Base-by-base conservation (phyloP, 2,888 invertebrate genomes). In the Nomada ferruginata region DNA sequence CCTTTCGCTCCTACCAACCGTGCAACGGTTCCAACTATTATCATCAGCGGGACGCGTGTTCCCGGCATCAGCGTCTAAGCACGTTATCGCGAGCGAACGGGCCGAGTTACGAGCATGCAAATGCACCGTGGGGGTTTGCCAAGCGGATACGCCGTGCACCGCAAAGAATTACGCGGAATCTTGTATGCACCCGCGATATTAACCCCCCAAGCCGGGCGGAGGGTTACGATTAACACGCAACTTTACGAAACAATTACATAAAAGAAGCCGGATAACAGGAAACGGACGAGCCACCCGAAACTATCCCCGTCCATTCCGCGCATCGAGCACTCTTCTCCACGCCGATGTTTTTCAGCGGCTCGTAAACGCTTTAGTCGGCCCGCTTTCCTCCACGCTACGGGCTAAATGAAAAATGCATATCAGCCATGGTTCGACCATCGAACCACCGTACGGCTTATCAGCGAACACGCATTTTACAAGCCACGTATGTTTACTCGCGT, bases 21-120 rank as follows among this genome's bases (percentile, higher is more conserved):
- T n/a, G 55, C 26, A 70, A 57, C 65, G 78, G 69, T 83, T 83
- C 57, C 64, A 83, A 60, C 63, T 71, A 78, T 83, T 83, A 83
- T 78, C 77, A 71, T 75, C 71, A 29, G 23, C 52, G n/a, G 55
- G 61, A 63, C 76, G 75, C 71, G 73, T 64, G 76, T 76, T 77
- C 73, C 52, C 76, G 71, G 57, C 82, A 63, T 60, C 73, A 50
- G 47, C 78, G 73, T 63, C 79, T 79, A 76, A 75, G 66, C 68
- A 61, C 74, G 82, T 85, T 85, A 82, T 85, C 79, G 85, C 47
- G 23, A 52, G 36, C 53, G 61, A 66, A 64, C 63, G 68, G 63
- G 20, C 68, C 55, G 64, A 79, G 83, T 83, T 85, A 83, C 77
- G 82, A 79, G 80, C 84, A 86, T 81, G 85, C 80, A 89, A 87